Conservation (phyloP, 2,888 invertebrate species). For the Cerceris rybyensis region DNA sequence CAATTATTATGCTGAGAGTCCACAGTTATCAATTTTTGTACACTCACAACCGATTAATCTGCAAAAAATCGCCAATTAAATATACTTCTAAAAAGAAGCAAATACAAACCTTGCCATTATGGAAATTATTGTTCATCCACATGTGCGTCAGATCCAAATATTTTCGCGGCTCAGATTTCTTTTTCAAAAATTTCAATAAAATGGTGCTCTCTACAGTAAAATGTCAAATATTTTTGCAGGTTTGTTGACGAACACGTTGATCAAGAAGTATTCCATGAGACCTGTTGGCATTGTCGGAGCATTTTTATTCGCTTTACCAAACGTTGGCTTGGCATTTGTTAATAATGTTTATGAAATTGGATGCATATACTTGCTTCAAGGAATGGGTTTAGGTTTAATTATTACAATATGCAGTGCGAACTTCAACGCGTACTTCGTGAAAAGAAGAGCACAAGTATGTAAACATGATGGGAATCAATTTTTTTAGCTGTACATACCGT, state of each 20-base stretch:
- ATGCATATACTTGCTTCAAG: conserved; percentile 84
- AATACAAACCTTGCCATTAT: no score
- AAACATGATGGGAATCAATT: neutral
- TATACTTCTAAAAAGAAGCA: no score
- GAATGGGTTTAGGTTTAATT: conserved; percentile 88
- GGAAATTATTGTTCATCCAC: no score
- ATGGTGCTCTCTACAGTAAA: neutral
- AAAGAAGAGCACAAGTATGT: conserved; percentile 84
- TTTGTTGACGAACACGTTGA: conserved; percentile 86
- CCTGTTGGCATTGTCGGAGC: conserved; percentile 87
- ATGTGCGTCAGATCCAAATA: no score
- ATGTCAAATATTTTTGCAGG: conserved; percentile 82
- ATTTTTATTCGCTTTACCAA: conserved; percentile 85
- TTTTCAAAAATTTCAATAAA: neutral
- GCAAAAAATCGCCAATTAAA: no score
- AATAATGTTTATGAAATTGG: conserved; percentile 85
- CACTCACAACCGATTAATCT: no score
- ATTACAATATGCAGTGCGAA: conserved; percentile 88
- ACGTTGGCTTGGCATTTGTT: conserved; percentile 86
- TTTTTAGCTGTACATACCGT: no score
- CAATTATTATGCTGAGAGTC: no score
- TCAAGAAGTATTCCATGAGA: conserved; percentile 87
- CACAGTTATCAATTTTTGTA: no score
- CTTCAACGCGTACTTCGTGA: conserved; percentile 89
- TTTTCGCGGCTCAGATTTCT: no score